Base-by-base conservation (phyloP, 2,113 vertebrate genomes). In the Tragelaphus buxtoni region DNA sequence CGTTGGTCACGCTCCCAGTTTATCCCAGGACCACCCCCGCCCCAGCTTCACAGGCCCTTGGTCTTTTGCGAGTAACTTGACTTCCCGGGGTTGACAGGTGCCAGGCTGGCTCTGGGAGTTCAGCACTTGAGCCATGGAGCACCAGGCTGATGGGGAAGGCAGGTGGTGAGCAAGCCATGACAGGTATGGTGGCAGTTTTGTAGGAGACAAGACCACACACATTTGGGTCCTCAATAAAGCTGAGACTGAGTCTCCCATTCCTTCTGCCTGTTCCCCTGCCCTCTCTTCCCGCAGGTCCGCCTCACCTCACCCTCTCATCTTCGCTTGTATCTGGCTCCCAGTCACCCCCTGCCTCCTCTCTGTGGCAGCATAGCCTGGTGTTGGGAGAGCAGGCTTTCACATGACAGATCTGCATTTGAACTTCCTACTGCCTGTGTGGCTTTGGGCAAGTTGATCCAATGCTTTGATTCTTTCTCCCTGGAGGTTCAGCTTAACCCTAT, bases 301-400 rank as follows among this genome's bases (percentile, higher is more conserved):
- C 9, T 72, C 0, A 0, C 28, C 47, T 87, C 28, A 20, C 10
- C 20, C 28, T 81, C 58, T 17, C 49, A 5, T n/a, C 56, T 11
- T 14, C 11, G 45, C 56, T 72, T 9, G 2, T 30, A 2, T 42
- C 30, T 39, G 1, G 72, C 60, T 87, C 53, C 60, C 14, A n/a
- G 8, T 42, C 3, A 0, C 39, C 55, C 35, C 26, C 47, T 13
- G 45, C 11, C 45, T 6, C 49, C 49, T 3, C 32, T 72, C 30
- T 14, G 53, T 2, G 2, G 13, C 13, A 49, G 24, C 14, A 1
- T 14, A 32, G 30, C 32, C 45, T 45, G 4, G 42, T 2, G 1
- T 30, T 22, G 22, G 77, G 24, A 96, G 88, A 95, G 63, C 12
- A 63, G 86, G 32, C n/a, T 63, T 83, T 63, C n/a, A 63, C 5